Evolutionary conservation across 1,140 invertebrate genomes (phyloP), one percentile per base, ranked within the genome.

Genomic region (Penaeus vannamei): DNA sequence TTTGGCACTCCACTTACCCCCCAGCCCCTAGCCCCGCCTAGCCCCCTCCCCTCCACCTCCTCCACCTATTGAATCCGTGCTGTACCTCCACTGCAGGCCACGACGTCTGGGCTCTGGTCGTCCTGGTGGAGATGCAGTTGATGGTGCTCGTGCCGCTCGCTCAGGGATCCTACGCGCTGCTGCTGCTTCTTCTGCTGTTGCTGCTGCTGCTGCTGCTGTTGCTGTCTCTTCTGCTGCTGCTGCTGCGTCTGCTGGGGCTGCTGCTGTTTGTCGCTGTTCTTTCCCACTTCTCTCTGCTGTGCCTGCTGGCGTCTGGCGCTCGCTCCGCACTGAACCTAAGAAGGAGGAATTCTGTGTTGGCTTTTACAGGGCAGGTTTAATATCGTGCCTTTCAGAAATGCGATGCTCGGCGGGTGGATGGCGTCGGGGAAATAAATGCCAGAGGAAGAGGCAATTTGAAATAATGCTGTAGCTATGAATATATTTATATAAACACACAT

Each of bases 41-140:
- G 5, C 53, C 53, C 53, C 53, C 12, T 12, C 17, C 14, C 10
- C 17, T 12, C 53, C 17, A 1, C 53, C 53, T 53, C 53, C 53
- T 8, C 46, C 14, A 0, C 17, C 53, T 53, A 17, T 53, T 2
- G 10, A 53, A 1, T 53, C 53, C 8, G 10, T 10, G 53, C 53
- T 64, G 26, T 83, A 87, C 86, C 86, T 83, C 86, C 86, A 72
- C 86, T 87, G 79, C 86, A 87, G 46, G 86, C 86, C 1, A 87
- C 86, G 4, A 87, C 79, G 53, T 87, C 86, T 8, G 86, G 86
- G 53, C 86, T 87, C 79, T 87, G 86, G 64, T 87, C 86, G 64
- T 83, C 86, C n/a, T 60, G 77, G 32, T 82, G 77, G 32, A 69
- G 86, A 32, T 81, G 86, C n/a, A 66, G 80, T 46, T 83, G 86